Evolutionary conservation across 1,140 invertebrate species (phyloP), one percentile per base, ranked within the genome.

Genomic region (Drosophila parabipectinata): DNA sequence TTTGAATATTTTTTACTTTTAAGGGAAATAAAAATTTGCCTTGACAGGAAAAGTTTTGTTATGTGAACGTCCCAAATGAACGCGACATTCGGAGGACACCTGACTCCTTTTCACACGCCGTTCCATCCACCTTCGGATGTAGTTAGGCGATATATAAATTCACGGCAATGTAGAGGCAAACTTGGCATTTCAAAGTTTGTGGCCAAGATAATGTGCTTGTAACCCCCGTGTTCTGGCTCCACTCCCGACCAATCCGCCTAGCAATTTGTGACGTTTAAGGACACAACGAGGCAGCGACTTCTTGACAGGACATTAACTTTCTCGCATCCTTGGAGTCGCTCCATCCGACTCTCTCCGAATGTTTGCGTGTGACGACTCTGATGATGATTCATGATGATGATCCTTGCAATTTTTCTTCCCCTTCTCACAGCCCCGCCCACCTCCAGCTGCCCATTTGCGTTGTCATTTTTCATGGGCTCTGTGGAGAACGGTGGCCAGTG

Each of bases 331-430:
- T 51, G 63, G 15, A 69, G 62, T 69, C 63, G 32, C 62, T 32
- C 51, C 51, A 39, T 69, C 51, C 62, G 66, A 78, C 56, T 75
- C 71, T 64, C 48, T 79, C 50, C 41, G 15, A 44, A 51, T 76
- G 48, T 62, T 59, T 77, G 51, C 41, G 71, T 71, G 72, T 76
- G 67, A 80, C 77, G 62, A 77, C 71, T 75, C 75, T 87, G 82
- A 87, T 87, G 82, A 87, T 87, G 82, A 87, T 87, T 87, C 82
- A 87, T 87, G 82, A 87, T 87, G 83, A 87, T 87, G 82, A 87
- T 87, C 78, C 82, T 76, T 88, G 78, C 83, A 88, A 59, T 81
- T 75, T 78, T 66, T 52, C 48, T 5, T 59, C 47, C 32, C 12
- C 50, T 30, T 4, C 28, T 14, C 5, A 15, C 12, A n/a, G 39